Evolutionary conservation across 2,797 vertebrate genomes (phyloP).

Genomic region (Acrossocheilus fasciatus): DNA sequence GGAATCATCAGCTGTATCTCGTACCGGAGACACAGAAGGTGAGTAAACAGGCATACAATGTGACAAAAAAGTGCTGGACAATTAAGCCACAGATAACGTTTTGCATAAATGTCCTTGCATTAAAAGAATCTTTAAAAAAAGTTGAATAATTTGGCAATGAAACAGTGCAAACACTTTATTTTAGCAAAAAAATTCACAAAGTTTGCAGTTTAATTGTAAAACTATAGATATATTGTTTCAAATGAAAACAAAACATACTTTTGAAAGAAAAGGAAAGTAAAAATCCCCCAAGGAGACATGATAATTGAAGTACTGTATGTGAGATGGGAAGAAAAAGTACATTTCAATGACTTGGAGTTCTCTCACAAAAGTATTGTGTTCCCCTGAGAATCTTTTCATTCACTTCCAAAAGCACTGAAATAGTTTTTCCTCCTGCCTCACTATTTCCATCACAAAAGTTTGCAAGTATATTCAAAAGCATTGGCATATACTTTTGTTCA

Average conservation of each 20-base stretch:
- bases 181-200: not conserved
- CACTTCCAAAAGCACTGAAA: not conserved
- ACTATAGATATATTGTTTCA: too few relatives aligned
- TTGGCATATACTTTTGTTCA: not conserved
- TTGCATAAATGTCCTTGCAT: not conserved
- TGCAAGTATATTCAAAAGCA: not conserved
- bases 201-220: not conserved
- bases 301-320: too few relatives aligned
- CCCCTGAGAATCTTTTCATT: not conserved
- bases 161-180: not conserved
- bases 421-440: not conserved
- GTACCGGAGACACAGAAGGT: conserved; percentile 76
- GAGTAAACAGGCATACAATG: conserved; percentile 12
- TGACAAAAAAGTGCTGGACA: not conserved
- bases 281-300: too few relatives aligned
- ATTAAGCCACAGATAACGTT: not conserved
- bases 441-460: not conserved
- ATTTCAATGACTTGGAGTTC: not conserved
- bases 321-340: not conserved
- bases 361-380: not conserved
- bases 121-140: not conserved
- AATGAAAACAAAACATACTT: too few relatives aligned
- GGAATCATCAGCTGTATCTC: conserved; percentile 70
- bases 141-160: not conserved
- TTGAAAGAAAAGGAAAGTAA: too few relatives aligned